These are phyloP conservation scores for Crossaster papposus DNA, from an alignment of 53 echinoderm and acorn worm genomes.

Conservation along the genomic window DNA sequence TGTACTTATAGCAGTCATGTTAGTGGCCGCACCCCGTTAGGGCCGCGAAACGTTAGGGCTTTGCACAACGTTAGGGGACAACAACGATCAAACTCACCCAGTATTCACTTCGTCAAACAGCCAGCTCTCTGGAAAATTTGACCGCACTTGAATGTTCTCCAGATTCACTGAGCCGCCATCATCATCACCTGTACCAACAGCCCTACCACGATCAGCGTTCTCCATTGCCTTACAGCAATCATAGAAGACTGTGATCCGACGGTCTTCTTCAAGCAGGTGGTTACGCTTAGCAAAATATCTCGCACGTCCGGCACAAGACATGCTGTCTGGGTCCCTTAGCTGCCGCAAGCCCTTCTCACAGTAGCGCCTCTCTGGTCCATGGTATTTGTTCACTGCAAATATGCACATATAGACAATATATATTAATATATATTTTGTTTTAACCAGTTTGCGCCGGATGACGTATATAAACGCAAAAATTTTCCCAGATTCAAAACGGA, in stretches of 20 bases:
- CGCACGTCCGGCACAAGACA: background rate
- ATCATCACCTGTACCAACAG: background rate
- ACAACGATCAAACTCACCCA: slow-evolving; percentile 70
- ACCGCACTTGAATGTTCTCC: slow-evolving; percentile 12
- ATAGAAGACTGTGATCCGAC: slow-evolving; percentile 15
- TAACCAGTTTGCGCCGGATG: too few relatives aligned
- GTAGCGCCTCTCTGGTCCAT: background rate
- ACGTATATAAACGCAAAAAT: too few relatives aligned
- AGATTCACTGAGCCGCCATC: background rate
- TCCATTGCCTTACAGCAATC: slow-evolving; percentile 39
- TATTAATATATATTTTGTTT: background rate
- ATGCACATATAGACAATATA: background rate
- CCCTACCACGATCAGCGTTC: background rate
- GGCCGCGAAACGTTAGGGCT: too few relatives aligned
- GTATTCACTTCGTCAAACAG: slow-evolving; percentile 74
- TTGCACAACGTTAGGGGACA: too few relatives aligned
- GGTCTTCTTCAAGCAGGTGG: background rate
- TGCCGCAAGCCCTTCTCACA: slow-evolving; percentile 27
- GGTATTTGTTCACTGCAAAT: slow-evolving; percentile 20
- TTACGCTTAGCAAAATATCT: background rate
- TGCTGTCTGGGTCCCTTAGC: slow-evolving; percentile 16
- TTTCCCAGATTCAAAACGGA: too few relatives aligned
- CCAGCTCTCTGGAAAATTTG: slow-evolving; percentile 87
- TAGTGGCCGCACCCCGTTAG: too few relatives aligned
- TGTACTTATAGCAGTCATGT: too few relatives aligned